Evolutionary conservation across 2,113 vertebrate species (phyloP).

Genomic region (Mesembrinibis cayennensis): DNA sequence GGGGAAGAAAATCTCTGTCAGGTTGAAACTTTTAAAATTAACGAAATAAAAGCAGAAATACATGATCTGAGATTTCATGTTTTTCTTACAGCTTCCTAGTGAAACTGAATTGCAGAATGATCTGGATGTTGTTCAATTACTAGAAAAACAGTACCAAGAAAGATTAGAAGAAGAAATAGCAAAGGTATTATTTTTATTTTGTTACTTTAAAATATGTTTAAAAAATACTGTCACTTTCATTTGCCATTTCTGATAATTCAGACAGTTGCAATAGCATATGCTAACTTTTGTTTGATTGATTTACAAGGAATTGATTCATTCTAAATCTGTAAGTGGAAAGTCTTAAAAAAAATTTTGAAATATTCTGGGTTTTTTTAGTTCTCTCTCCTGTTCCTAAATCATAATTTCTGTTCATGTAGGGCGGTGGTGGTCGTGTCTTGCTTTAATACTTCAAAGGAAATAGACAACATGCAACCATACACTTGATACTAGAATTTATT

Average conservation of each 20-base stretch:
- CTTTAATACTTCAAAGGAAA: not conserved
- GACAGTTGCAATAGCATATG: not conserved
- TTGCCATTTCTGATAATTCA: not conserved
- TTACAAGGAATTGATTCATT: not conserved
- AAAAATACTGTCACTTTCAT: not conserved
- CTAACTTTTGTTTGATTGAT: not conserved
- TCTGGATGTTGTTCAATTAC: constrained; percentile 34
- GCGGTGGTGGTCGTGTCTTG: not conserved
- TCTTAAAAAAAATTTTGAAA: not conserved
- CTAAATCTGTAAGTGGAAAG: not conserved
- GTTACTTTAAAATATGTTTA: not conserved
- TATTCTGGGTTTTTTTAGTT: not conserved
- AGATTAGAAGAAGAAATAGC: constrained; percentile 90
- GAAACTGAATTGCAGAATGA: constrained; percentile 54
- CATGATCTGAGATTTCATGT: not conserved
- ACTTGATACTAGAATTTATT: not conserved
- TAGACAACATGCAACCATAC: not conserved
- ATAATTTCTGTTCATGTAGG: not conserved
- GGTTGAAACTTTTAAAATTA: not conserved
- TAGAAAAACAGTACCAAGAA: constrained; percentile 82
- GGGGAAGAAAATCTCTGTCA: not conserved
- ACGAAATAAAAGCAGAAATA: constrained; percentile 3
- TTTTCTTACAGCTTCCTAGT: constrained; percentile 53
- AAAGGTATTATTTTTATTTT: constrained; percentile 75
- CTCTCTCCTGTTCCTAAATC: not conserved